These are phyloP conservation scores for Anarsia innoxiella DNA, from an alignment of 2,888 invertebrate species.

Conservation along the genomic window DNA sequence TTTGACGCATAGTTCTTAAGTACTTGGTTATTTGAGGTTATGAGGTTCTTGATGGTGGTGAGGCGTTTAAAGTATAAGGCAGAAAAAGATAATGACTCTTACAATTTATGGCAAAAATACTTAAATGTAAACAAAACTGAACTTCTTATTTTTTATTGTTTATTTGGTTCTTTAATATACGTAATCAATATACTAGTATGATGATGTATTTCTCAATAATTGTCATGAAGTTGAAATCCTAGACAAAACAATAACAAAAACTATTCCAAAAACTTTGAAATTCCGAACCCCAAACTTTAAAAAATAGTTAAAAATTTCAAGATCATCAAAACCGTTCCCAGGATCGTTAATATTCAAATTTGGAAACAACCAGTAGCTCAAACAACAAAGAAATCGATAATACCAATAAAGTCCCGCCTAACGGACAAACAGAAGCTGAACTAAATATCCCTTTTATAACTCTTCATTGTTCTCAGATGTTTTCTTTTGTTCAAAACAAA, in stretches of 20 bases:
- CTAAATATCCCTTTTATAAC: slow-evolving; percentile 48
- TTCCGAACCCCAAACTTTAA: slow-evolving; percentile 18
- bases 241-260: slow-evolving; percentile 11
- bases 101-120: too few species aligned
- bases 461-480: slow-evolving; percentile 48
- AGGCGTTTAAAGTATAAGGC: too few species aligned
- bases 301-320: slow-evolving; percentile 15
- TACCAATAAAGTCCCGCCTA: slow-evolving; percentile 52
- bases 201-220: too few species aligned
- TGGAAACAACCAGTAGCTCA: slow-evolving; percentile 39
- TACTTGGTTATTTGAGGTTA: too few species aligned
- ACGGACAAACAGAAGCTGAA: slow-evolving; percentile 70
- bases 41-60: too few species aligned
- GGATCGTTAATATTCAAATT: slow-evolving; percentile 60
- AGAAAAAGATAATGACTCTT: too few species aligned
- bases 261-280: slow-evolving; percentile 11
- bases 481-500: slow-evolving; percentile 31
- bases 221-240: too few species aligned
- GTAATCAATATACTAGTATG: too few species aligned
- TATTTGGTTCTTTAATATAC: too few species aligned
- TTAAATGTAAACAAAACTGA: too few species aligned
- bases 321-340: slow-evolving; percentile 42
- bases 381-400: slow-evolving; percentile 68
- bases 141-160: too few species aligned
- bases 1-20: too few species aligned